Conservation (phyloP, 1,140 invertebrate genomes). For the Bombus impatiens region DNA sequence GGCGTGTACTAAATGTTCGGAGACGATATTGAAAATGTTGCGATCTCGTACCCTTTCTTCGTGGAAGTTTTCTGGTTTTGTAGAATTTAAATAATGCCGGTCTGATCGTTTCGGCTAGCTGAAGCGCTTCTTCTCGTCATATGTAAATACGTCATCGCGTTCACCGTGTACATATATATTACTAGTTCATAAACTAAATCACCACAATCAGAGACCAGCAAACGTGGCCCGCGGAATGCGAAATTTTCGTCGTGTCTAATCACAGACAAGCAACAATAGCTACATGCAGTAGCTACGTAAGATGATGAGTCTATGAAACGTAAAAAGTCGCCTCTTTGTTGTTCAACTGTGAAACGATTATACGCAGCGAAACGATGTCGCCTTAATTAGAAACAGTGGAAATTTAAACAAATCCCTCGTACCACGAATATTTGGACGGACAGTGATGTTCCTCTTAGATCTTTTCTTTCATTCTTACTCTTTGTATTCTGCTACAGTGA, state of each 20-base stretch:
- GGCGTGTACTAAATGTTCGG: neutral
- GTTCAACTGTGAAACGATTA: neutral
- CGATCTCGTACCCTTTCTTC: constrained; percentile 19
- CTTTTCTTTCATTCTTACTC: no score
- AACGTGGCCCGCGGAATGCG: neutral
- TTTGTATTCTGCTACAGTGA: neutral
- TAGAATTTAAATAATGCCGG: constrained; percentile 26
- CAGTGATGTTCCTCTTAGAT: neutral
- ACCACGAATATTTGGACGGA: constrained; percentile 1
- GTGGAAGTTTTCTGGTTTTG: constrained; percentile 13
- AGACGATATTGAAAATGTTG: no score
- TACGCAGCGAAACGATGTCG: neutral
- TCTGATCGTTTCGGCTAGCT: constrained; percentile 29
- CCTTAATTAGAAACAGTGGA: neutral
- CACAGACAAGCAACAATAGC: neutral
- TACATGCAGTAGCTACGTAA: neutral
- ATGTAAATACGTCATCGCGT: constrained; percentile 59
- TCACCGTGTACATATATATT: constrained; percentile 50
- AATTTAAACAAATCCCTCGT: neutral
- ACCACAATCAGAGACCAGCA: neutral
- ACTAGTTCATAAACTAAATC: constrained; percentile 24
- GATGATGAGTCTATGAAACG: neutral
- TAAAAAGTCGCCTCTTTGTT: neutral
- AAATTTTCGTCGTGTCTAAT: constrained; percentile 7
- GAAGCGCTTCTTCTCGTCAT: constrained; percentile 51